phyloP scores from a whole-genome alignment of 2,888 invertebrate species.

The Penaeus monodon region DNA sequence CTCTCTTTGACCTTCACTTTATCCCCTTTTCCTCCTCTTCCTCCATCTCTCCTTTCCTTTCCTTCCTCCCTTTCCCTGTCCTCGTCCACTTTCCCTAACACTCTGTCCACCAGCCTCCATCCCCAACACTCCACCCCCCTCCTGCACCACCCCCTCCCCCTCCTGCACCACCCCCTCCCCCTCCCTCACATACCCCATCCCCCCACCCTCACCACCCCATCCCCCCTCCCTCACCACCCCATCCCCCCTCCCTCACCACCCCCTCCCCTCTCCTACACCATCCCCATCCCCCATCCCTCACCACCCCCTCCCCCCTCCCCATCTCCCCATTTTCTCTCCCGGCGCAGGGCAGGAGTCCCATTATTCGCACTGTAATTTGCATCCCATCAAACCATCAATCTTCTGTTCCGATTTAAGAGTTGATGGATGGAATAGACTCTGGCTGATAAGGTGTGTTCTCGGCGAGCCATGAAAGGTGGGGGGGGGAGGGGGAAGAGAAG shows the following conservation, averaged over 20 bases:
- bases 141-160: too few relatives aligned
- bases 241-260: too few relatives aligned
- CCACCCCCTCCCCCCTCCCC: not conserved
- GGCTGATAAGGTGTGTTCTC: conserved; percentile 11
- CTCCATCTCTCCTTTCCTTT: not conserved
- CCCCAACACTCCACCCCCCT: not conserved
- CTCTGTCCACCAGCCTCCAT: not conserved
- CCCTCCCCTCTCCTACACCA: not conserved
- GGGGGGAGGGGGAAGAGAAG: too few relatives aligned
- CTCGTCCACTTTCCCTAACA: not conserved
- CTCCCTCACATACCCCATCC: too few relatives aligned
- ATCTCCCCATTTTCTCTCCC: not conserved
- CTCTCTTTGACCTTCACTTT: too few relatives aligned
- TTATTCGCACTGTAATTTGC: conserved; percentile 16
- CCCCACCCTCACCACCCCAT: too few relatives aligned
- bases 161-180: not conserved
- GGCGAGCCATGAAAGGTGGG: not conserved
- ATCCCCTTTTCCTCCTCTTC: not conserved
- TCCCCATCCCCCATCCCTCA: not conserved
- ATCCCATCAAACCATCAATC: conserved; percentile 8
- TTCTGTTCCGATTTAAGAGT: not conserved
- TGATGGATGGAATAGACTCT: conserved; percentile 4
- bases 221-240: not conserved
- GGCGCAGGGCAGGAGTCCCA: not conserved
- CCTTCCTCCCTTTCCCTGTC: not conserved